These are phyloP conservation scores for Caenorhabditis becei DNA, from an alignment of 2,888 invertebrate species.

Conservation along the genomic window DNA sequence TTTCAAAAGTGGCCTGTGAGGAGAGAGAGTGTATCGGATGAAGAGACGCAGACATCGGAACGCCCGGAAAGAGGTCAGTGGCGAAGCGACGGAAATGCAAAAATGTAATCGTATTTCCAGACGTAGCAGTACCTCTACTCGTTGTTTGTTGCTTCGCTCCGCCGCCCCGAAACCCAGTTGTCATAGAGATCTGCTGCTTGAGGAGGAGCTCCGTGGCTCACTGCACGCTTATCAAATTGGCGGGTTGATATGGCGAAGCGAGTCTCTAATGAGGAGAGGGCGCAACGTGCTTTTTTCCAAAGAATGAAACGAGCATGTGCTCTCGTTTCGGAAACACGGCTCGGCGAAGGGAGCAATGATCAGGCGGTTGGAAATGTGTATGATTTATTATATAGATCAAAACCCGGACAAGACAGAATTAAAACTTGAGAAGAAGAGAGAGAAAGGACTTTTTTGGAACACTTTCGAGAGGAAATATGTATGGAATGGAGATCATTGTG, in stretches of 20 bases:
- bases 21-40: conserved; percentile 9
- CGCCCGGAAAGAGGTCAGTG: conserved; percentile 50
- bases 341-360: not conserved
- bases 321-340: not conserved
- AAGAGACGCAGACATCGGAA: conserved; percentile 36
- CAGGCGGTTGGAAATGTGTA: not conserved
- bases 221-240: conserved; percentile 48
- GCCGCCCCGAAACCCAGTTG: conserved; percentile 12
- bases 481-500: not conserved
- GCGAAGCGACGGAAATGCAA: not conserved
- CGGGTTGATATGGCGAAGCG: conserved; percentile 28
- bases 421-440: conserved; percentile 22
- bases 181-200: conserved; percentile 38
- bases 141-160: not conserved
- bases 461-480: not conserved
- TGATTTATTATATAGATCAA: conserved; percentile 7
- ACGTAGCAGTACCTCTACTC: not conserved
- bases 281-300: conserved; percentile 34
- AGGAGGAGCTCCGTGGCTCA: conserved; percentile 12
- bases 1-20: conserved; percentile 9
- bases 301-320: not conserved
- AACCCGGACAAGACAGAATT: conserved; percentile 32
- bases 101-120: conserved; percentile 21
- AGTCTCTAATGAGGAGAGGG: conserved; percentile 27
- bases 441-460: not conserved